phyloP scores from a whole-genome alignment of 2,888 invertebrate species.

The Epiblema foenella region DNA sequence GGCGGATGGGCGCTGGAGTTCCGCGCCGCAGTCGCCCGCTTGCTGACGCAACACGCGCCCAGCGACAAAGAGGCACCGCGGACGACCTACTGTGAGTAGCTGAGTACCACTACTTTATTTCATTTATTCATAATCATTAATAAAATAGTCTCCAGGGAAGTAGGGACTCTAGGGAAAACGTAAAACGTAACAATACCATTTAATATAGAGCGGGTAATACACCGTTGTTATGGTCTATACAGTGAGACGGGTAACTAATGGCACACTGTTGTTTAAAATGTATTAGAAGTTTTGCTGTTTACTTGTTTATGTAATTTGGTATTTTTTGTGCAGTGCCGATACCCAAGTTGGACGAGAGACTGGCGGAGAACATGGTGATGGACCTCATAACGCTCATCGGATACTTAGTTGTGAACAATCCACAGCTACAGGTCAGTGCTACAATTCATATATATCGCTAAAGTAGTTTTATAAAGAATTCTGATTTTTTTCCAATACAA shows the following conservation, averaged over 20 bases:
- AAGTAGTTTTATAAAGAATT: no score
- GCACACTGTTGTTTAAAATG: no score
- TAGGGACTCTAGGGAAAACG: no score
- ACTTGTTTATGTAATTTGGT: neutral
- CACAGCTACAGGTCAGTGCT: slow-evolving; percentile 66
- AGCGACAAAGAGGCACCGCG: slow-evolving; percentile 76
- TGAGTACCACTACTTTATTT: neutral
- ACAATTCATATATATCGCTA: neutral
- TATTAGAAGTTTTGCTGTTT: neutral
- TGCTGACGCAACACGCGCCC: slow-evolving; percentile 88
- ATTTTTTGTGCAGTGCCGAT: slow-evolving; percentile 54
- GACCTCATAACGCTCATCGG: slow-evolving; percentile 93
- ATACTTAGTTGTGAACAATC: slow-evolving; percentile 92
- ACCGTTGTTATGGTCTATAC: no score
- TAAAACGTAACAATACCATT: no score
- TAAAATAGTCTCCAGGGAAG: no score
- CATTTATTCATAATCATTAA: no score
- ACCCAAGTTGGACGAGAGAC: slow-evolving; percentile 78
- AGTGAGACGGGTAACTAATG: no score
- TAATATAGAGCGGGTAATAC: no score
- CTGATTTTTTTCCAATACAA: no score
- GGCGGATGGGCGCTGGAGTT: slow-evolving; percentile 94
- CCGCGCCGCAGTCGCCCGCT: slow-evolving; percentile 92
- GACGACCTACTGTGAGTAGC: slow-evolving; percentile 75
- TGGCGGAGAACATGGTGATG: slow-evolving; percentile 87